A percentile compares a stretch with the other conserved stretches of the same genome.
phyloP scores from a whole-genome alignment of 2,888 invertebrate genomes.

The Electrophaes corylata region DNA sequence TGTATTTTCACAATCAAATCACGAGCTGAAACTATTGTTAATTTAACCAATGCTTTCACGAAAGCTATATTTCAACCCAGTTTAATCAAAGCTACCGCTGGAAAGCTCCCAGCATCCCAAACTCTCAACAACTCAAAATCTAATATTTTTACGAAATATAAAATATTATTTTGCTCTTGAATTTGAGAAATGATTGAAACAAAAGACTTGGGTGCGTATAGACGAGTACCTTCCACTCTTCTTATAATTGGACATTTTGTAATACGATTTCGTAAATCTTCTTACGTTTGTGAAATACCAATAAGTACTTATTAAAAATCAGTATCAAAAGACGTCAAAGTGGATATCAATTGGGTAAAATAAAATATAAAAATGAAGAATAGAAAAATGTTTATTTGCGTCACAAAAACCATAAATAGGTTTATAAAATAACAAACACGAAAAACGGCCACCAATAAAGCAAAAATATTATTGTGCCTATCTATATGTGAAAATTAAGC shows the following conservation, averaged over 20 bases:
- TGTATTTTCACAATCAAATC: slow-evolving; percentile 6
- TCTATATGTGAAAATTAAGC: too few relatives aligned
- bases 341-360: too few relatives aligned
- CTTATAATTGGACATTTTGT: not conserved
- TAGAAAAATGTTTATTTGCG: too few relatives aligned
- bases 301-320: not conserved
- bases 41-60: slow-evolving; percentile 2
- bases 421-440: not conserved
- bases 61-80: slow-evolving; percentile 1
- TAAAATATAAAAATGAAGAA: too few relatives aligned
- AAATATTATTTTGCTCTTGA: not conserved
- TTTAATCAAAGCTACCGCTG: slow-evolving; percentile 1
- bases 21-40: not conserved
- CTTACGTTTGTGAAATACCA: not conserved
- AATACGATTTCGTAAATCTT: not conserved
- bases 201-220: not conserved
- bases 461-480: too few relatives aligned
- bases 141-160: slow-evolving; percentile 4
- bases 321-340: too few relatives aligned
- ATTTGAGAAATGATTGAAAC: not conserved
- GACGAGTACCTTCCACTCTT: not conserved
- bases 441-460: not conserved
- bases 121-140: too few relatives aligned
- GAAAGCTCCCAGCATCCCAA: slow-evolving; percentile 2
- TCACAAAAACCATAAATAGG: too few relatives aligned